These are phyloP conservation scores for Numenius phaeopus DNA, from an alignment of 2,797 vertebrate species.

Conservation along the genomic window DNA sequence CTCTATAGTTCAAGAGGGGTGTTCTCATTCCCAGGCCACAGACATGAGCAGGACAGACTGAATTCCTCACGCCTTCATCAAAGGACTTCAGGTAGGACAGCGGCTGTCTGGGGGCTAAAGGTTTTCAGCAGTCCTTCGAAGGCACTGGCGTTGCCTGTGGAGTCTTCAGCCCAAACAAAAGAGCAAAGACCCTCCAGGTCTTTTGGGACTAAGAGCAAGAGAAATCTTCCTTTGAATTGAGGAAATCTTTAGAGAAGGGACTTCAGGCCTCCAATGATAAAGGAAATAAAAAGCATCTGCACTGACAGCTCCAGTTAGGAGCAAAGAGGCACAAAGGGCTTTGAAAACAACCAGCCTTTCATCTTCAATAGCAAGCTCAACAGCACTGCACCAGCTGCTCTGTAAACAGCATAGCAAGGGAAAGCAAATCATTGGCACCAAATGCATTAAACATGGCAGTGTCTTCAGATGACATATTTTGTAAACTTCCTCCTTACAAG, in stretches of 20 bases:
- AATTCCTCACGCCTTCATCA: constrained; percentile 24
- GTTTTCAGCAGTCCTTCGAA: constrained; percentile 13
- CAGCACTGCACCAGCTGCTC: constrained; percentile 58
- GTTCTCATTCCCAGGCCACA: neutral
- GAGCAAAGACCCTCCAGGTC: constrained; percentile 30
- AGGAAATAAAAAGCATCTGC: constrained; percentile 65
- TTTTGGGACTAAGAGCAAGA: constrained; percentile 34
- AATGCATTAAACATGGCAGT: constrained; percentile 66
- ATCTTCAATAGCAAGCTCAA: constrained; percentile 69
- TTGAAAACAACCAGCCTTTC: constrained; percentile 72
- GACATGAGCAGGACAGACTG: constrained; percentile 1
- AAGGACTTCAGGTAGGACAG: constrained; percentile 5
- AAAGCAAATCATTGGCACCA: constrained; percentile 56
- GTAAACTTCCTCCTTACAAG: constrained; percentile 42
- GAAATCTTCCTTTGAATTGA: constrained; percentile 48
- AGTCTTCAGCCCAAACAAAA: constrained; percentile 50
- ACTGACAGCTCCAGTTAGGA: constrained; percentile 69
- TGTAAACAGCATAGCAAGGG: constrained; percentile 60
- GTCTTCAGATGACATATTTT: constrained; percentile 45
- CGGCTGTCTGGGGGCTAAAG: constrained; percentile 6
- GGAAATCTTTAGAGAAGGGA: constrained; percentile 59
- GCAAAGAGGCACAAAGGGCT: constrained; percentile 61
- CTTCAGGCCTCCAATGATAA: constrained; percentile 60
- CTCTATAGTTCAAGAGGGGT: neutral
- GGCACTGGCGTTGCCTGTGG: neutral